phyloP scores from a whole-genome alignment of 2,113 vertebrate genomes.

The Tupaia tana region DNA sequence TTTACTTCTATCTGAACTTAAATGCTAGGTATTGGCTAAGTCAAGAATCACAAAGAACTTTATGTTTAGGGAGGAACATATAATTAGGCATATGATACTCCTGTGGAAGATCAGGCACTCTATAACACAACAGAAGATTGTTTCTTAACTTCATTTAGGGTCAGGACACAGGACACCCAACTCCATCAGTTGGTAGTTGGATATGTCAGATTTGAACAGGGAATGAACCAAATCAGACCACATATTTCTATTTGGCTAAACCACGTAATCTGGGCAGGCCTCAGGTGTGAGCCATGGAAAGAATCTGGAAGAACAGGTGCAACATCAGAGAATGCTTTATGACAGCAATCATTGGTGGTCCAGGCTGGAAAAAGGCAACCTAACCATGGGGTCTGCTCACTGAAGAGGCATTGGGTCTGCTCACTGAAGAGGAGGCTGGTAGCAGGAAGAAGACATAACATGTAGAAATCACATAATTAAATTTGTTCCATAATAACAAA shows the following conservation, averaged over 20 bases:
- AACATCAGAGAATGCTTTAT: not conserved
- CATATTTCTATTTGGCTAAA: not conserved
- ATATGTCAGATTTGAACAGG: not conserved
- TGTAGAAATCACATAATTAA: not conserved
- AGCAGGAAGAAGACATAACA: not conserved
- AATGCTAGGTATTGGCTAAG: not conserved
- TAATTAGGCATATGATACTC: not conserved
- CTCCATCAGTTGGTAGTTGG: not conserved
- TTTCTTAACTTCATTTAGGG: not conserved
- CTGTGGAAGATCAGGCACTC: not conserved
- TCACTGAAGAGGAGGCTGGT: not conserved
- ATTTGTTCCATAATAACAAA: not conserved
- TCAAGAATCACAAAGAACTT: constrained; percentile 40
- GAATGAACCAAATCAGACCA: not conserved
- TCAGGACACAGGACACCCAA: not conserved
- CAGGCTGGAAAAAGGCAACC: not conserved
- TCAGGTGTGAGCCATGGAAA: not conserved
- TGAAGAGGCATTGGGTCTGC: not conserved
- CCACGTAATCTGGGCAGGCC: not conserved
- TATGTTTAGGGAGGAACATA: not conserved
- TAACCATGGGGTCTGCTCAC: not conserved
- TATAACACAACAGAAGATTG: not conserved
- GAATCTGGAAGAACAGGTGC: not conserved
- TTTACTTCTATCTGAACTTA: not conserved
- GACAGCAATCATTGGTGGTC: not conserved